phyloP scores from a whole-genome alignment of 2,888 invertebrate species.

The Chaetogeoica ovagalla region DNA sequence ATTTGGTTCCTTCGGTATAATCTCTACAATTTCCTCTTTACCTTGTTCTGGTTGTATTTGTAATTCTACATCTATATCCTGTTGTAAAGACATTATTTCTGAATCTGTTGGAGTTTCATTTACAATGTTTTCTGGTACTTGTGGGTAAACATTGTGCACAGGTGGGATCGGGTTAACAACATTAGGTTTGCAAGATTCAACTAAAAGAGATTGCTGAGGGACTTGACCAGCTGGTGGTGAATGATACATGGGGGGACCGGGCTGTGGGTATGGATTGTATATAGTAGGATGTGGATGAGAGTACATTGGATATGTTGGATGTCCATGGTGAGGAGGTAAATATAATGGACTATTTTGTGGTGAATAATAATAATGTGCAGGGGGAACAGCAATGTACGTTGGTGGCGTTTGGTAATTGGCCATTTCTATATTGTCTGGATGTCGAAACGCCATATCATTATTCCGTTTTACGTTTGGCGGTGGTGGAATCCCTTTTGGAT shows the following conservation, averaged over 20 bases:
- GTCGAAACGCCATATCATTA: slow-evolving; percentile 47
- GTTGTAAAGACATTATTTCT: slow-evolving; percentile 39
- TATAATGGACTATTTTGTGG: slow-evolving; percentile 51
- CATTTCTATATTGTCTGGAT: slow-evolving; percentile 50
- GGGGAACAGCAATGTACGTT: slow-evolving; percentile 46
- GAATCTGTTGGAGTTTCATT: slow-evolving; percentile 7
- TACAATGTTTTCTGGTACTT: slow-evolving; percentile 40
- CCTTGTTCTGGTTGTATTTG: slow-evolving; percentile 8
- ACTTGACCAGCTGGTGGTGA: slow-evolving; percentile 46
- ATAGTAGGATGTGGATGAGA: slow-evolving; percentile 45
- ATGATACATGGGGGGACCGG: slow-evolving; percentile 46
- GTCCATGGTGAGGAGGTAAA: slow-evolving; percentile 45
- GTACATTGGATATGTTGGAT: slow-evolving; percentile 50
- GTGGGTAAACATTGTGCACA: slow-evolving; percentile 43
- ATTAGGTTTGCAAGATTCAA: slow-evolving; percentile 49
- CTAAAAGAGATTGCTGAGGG: slow-evolving; percentile 49
- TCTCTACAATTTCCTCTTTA: slow-evolving; percentile 1
- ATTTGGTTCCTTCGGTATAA: slow-evolving; percentile 4
- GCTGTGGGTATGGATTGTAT: slow-evolving; percentile 46
- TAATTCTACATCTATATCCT: slow-evolving; percentile 12
- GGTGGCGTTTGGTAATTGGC: slow-evolving; percentile 48
- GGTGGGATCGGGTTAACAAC: slow-evolving; percentile 39
- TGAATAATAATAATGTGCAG: slow-evolving; percentile 49
- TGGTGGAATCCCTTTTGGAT: slow-evolving; percentile 47
- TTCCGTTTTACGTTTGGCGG: slow-evolving; percentile 46